These are phyloP conservation scores for Ethmia dodecea DNA, from an alignment of 2,888 invertebrate species.

Conservation along the genomic window DNA sequence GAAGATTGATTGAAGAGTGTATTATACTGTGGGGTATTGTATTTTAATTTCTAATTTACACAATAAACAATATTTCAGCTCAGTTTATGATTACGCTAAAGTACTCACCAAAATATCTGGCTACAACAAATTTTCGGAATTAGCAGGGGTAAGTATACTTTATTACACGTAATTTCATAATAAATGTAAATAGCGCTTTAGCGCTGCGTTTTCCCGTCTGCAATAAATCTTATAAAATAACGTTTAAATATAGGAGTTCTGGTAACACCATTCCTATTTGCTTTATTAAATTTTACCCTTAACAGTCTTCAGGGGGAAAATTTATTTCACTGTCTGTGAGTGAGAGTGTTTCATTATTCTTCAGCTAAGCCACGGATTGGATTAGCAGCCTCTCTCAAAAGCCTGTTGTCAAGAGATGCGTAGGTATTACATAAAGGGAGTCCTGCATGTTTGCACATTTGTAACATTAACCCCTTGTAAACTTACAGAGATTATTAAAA, in stretches of 20 bases:
- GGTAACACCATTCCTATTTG: conserved; percentile 52
- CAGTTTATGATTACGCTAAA: too few species aligned
- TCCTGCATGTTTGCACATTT: too few species aligned
- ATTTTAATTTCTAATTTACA: too few species aligned
- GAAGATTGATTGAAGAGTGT: too few species aligned
- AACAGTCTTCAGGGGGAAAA: conserved; percentile 48
- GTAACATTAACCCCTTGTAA: too few species aligned
- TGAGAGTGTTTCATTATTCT: conserved; percentile 37
- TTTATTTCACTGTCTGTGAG: conserved; percentile 55
- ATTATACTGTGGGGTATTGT: too few species aligned
- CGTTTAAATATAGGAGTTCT: conserved; percentile 43
- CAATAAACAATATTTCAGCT: too few species aligned
- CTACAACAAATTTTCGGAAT: too few species aligned
- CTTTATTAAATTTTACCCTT: conserved; percentile 62
- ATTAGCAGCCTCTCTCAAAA: conserved; percentile 41
- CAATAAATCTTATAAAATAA: conserved; percentile 55
- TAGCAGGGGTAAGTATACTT: conserved; percentile 33
- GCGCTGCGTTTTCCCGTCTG: conserved; percentile 43
- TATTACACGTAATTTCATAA: conserved; percentile 49
- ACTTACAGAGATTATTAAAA: too few species aligned
- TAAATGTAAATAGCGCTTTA: conserved; percentile 55
- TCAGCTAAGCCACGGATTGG: conserved; percentile 43
- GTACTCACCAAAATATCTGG: too few species aligned
- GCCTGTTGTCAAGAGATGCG: too few species aligned
- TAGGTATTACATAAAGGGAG: too few species aligned